Conservation (phyloP, 1,140 invertebrate genomes). For the Lutraria rhynchaena region DNA sequence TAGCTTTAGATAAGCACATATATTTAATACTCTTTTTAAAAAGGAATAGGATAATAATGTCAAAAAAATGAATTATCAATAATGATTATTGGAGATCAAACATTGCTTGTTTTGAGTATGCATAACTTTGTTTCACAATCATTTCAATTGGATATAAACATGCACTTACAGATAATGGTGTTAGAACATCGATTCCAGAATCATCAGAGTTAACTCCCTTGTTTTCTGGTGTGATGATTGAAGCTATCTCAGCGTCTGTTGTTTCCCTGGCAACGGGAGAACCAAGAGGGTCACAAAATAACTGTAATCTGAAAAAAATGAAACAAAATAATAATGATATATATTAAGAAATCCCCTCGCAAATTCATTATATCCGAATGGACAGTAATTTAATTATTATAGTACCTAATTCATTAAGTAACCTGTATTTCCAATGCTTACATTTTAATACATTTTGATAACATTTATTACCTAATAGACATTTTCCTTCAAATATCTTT, state of each 20-base stretch:
- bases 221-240: neutral
- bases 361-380: no score
- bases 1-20: conserved; percentile 75
- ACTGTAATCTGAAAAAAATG: neutral
- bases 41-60: conserved; percentile 82
- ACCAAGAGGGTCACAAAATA: neutral
- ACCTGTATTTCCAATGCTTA: no score
- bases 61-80: conserved; percentile 94
- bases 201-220: neutral
- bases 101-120: no score
- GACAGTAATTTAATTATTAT: no score
- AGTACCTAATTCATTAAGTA: no score
- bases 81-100: conserved; percentile 99
- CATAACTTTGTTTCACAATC: no score
- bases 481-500: no score
- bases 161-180: conserved; percentile 11
- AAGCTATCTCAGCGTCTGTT: neutral
- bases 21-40: conserved; percentile 85
- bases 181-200: neutral
- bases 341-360: no score
- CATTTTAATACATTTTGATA: no score
- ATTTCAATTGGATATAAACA: no score
- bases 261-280: neutral
- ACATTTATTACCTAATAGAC: no score
- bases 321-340: no score